Conservation (phyloP, 2,888 invertebrate genomes). For the Hyposoter dolosus region DNA sequence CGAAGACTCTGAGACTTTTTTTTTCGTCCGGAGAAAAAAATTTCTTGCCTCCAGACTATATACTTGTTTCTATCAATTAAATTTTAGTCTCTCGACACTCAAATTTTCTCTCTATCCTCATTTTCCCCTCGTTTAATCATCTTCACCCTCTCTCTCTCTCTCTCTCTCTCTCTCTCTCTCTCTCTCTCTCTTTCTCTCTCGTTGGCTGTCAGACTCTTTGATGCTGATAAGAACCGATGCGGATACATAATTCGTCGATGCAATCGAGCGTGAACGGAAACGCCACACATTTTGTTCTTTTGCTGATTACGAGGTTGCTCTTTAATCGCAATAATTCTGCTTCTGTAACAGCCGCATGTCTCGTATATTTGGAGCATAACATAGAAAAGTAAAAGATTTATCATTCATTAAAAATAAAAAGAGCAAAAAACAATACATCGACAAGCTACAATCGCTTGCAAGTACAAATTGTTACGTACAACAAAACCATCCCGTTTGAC, state of each 20-base stretch:
- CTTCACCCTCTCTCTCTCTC: constrained; percentile 27
- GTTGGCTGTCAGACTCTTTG: constrained; percentile 26
- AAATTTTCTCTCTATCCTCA: constrained; percentile 14
- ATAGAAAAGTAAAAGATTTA: constrained; percentile 1
- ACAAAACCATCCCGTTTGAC: neutral
- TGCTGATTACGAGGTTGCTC: constrained; percentile 39
- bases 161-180: constrained; percentile 17
- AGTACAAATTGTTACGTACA: constrained; percentile 33
- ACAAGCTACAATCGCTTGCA: neutral
- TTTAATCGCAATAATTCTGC: constrained; percentile 26
- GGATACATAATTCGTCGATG: constrained; percentile 67
- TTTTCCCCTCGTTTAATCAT: constrained; percentile 28
- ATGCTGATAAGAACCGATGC: constrained; percentile 58
- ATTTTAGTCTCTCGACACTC: constrained; percentile 1
- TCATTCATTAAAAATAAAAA: neutral
- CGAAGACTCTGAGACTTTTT: neutral
- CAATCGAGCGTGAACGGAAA: constrained; percentile 67
- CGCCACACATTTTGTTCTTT: constrained; percentile 54
- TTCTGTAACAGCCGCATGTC: constrained; percentile 41
- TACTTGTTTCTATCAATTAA: constrained; percentile 20
- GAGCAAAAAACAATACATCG: neutral
- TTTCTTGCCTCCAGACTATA: neutral
- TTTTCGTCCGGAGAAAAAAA: constrained; percentile 2
- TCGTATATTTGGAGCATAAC: constrained; percentile 51
- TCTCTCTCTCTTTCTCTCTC: constrained; percentile 8